phyloP scores from a whole-genome alignment of 2,113 vertebrate genomes.

The Columba livia region DNA sequence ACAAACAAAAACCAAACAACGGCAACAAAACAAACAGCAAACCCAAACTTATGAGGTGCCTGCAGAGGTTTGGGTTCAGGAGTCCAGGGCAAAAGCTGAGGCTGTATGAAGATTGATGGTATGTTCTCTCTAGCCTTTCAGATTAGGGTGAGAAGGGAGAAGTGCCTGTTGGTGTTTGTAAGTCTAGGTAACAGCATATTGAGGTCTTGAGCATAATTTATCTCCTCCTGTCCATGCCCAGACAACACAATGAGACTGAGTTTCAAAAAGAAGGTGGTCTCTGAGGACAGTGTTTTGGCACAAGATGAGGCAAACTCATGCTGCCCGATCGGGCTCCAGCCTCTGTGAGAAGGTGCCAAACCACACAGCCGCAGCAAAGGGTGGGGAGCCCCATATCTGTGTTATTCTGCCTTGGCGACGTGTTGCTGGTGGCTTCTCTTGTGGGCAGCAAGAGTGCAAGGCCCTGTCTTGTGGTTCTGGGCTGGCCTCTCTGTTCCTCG shows the following conservation, averaged over 20 bases:
- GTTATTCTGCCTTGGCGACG: not conserved
- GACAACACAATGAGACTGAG: not conserved
- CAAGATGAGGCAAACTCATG: not conserved
- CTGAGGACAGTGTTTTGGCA: not conserved
- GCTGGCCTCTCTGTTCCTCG: not conserved
- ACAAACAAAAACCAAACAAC: not conserved
- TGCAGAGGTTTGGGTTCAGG: not conserved
- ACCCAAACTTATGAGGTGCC: not conserved
- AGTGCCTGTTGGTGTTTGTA: not conserved
- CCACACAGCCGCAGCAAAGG: not conserved
- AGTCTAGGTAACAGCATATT: not conserved
- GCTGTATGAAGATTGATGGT: not conserved
- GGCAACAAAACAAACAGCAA: not conserved
- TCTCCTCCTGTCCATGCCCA: not conserved
- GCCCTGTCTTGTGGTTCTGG: not conserved
- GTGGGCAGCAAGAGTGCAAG: not conserved
- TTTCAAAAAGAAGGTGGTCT: not conserved
- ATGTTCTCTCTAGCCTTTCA: not conserved
- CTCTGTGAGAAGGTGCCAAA: conserved; percentile 1
- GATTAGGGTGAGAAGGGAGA: not conserved
- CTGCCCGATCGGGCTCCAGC: not conserved
- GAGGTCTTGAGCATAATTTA: not conserved
- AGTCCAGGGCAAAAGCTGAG: not conserved
- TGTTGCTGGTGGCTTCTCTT: not conserved
- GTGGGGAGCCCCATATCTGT: not conserved